A percentile compares a stretch with the other conserved stretches of the same genome.
These are phyloP conservation scores for Gymnothorax javanicus DNA, from an alignment of 2,797 vertebrate genomes.

Conservation along the genomic window DNA sequence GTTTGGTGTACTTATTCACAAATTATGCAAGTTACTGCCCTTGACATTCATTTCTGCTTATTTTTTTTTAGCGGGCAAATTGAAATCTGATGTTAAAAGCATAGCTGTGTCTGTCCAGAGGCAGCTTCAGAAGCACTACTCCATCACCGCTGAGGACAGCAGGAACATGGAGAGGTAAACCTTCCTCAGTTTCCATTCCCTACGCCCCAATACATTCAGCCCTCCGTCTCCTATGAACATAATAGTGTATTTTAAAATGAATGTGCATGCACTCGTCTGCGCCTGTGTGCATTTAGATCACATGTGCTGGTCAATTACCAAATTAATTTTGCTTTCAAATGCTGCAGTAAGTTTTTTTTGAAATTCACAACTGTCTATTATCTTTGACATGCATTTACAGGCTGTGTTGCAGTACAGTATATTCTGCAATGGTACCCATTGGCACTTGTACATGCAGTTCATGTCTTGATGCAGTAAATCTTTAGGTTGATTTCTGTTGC, in stretches of 20 bases:
- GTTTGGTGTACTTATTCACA: background rate
- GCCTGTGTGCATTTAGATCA: no score
- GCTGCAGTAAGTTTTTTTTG: background rate
- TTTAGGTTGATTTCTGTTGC: background rate
- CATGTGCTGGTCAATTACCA: background rate
- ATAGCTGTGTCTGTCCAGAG: slow-evolving; percentile 70
- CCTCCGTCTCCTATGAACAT: background rate
- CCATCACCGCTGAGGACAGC: slow-evolving; percentile 62
- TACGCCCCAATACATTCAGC: background rate
- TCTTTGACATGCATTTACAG: background rate
- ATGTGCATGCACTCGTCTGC: no score
- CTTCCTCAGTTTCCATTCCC: background rate
- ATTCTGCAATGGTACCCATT: background rate
- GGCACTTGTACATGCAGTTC: background rate
- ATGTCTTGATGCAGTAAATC: background rate
- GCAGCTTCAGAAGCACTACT: slow-evolving; percentile 70
- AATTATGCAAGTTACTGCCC: no score
- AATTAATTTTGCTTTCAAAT: background rate
- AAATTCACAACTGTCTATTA: background rate
- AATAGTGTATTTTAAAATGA: no score
- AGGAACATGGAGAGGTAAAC: slow-evolving; percentile 75
- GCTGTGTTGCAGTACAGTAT: background rate
- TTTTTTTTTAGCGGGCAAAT: slow-evolving; percentile 65
- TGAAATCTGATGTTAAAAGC: slow-evolving; percentile 68
- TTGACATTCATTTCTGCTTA: background rate